phyloP scores from a whole-genome alignment of 2,888 invertebrate genomes.

The Eustalomyia histrio region DNA sequence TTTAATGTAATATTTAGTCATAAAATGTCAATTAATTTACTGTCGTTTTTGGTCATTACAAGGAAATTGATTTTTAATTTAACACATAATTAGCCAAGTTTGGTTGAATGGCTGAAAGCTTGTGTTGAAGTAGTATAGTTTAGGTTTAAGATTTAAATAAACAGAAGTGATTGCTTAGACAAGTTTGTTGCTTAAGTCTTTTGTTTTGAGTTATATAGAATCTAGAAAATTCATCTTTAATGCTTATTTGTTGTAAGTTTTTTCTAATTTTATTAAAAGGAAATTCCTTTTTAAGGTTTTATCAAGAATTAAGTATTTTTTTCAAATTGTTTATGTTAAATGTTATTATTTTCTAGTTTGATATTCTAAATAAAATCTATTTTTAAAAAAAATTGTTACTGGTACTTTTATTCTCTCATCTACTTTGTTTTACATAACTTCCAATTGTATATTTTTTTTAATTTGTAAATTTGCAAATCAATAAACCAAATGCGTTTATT shows the following conservation, averaged over 20 bases:
- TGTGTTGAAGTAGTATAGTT: background rate
- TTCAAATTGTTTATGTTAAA: too few relatives aligned
- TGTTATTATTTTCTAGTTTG: too few relatives aligned
- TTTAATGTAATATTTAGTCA: slow-evolving; percentile 64
- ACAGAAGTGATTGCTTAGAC: slow-evolving; percentile 4
- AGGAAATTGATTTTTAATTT: slow-evolving; percentile 64
- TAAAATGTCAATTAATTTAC: slow-evolving; percentile 64
- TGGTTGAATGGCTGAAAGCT: slow-evolving; percentile 38
- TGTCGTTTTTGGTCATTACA: slow-evolving; percentile 63
- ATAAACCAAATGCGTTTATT: background rate
- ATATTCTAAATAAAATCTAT: too few relatives aligned
- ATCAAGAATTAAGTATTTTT: too few relatives aligned
- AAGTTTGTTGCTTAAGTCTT: slow-evolving; percentile 47
- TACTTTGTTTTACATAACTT: too few relatives aligned
- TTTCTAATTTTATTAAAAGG: background rate
- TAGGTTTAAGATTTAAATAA: slow-evolving; percentile 48
- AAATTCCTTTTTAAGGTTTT: background rate
- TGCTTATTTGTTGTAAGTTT: background rate
- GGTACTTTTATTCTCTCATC: too few relatives aligned
- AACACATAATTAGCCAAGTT: slow-evolving; percentile 65
- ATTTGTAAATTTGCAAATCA: background rate
- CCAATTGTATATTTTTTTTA: too few relatives aligned
- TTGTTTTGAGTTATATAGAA: background rate
- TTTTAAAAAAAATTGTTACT: too few relatives aligned
- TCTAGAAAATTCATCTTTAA: background rate